Evolutionary conservation across 2,888 invertebrate species (phyloP).

Genomic region (Spisula solida): DNA sequence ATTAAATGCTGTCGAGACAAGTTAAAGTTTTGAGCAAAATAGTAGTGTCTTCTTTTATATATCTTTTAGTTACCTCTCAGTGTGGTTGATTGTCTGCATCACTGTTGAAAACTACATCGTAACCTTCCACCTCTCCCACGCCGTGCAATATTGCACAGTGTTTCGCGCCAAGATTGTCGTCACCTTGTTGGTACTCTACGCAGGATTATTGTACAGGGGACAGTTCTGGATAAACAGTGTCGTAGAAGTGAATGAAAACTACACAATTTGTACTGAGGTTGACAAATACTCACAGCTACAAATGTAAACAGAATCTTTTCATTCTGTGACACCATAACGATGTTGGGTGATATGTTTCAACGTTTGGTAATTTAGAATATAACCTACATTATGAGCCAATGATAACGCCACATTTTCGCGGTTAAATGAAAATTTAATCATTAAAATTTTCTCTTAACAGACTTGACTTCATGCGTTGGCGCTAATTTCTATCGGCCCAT

Average conservation of each 20-base stretch:
- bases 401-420: no score
- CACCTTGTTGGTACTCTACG: conserved; percentile 64
- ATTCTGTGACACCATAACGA: conserved; percentile 75
- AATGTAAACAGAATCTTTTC: conserved; percentile 73
- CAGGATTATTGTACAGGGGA: conserved; percentile 69
- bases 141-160: conserved; percentile 76
- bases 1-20: no score
- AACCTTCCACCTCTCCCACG: conserved; percentile 78
- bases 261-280: conserved; percentile 70
- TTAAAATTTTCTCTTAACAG: no score
- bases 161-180: conserved; percentile 74
- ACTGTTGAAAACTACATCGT: conserved; percentile 94
- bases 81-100: conserved; percentile 95
- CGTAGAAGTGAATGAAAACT: conserved; percentile 46
- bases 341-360: no score
- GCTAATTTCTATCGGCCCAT: no score
- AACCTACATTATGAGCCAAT: no score
- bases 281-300: conserved; percentile 66
- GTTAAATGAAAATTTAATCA: no score
- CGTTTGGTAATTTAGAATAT: no score
- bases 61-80: conserved; percentile 86
- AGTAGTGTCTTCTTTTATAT: no score
- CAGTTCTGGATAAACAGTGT: conserved; percentile 73
- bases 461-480: no score
- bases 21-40: no score